Evolutionary conservation across 2,797 vertebrate species (phyloP).

Genomic region (Numenius phaeopus): DNA sequence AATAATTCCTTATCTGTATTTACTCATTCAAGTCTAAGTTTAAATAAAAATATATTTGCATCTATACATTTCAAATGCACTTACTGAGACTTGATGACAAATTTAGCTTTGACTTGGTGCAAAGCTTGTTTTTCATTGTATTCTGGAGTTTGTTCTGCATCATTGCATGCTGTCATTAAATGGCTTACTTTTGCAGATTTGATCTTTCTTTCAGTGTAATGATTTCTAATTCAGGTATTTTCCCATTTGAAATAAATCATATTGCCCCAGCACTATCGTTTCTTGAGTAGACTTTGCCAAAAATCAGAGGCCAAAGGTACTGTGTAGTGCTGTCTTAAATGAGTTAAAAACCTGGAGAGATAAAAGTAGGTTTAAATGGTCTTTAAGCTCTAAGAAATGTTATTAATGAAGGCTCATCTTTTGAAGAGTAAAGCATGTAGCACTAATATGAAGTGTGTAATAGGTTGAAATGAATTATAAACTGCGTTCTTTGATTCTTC

Average conservation of each 20-base stretch:
- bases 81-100: neutral
- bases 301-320: neutral
- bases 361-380: neutral
- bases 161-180: neutral
- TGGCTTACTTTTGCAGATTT: neutral
- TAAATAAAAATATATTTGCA: neutral
- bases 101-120: neutral
- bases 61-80: neutral
- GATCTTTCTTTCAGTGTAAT: neutral
- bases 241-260: neutral
- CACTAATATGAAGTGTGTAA: neutral
- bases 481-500: neutral
- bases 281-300: neutral
- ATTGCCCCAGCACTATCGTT: neutral
- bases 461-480: neutral
- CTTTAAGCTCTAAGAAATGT: neutral
- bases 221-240: neutral
- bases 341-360: neutral
- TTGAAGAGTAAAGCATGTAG: neutral
- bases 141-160: neutral
- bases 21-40: neutral
- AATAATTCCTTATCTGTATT: neutral
- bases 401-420: neutral
- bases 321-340: neutral
- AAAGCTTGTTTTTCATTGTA: neutral